Evolutionary conservation across 1,140 invertebrate species (phyloP), one percentile per base, ranked within the genome.

Genomic region (Neodiprion lecontei): DNA sequence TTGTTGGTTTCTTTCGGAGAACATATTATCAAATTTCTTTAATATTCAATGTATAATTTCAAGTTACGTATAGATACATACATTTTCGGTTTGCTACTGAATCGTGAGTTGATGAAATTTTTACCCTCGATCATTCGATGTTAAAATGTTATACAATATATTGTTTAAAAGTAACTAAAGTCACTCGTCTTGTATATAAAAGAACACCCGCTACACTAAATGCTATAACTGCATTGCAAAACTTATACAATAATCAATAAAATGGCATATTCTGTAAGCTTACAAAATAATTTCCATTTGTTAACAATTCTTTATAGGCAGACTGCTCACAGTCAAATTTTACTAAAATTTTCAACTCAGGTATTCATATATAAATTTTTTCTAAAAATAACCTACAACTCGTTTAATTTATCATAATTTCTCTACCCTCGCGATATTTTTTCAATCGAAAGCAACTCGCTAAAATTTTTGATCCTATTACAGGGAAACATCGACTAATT

Each of bases 141-240:
- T 40, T 47, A n/a, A 14, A 28, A 9, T 9, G 14, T 75, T 49
- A 70, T n/a, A 48, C 67, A 72, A 40, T 77, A 40, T 28, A 75
- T 48, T 53, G 67, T 8, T 67, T 70, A 71, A 75, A 23, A 67
- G 67, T 69, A 72, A 70, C 67, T 69, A 40, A 72, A 40, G 14
- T 72, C 67, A 75, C 70, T 72, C 70, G 68, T 77, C 61, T 79
- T 73, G 71, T 72, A 75, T 80, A 77, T 77, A 80, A 80, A 77
- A 77, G 50, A 73, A 74, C 72, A 14, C 53, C 28, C 72, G 76
- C 76, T 53, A 48, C 73, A 75, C 75, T 79, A 79, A 79, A 79
- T 79, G 77, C 77, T 79, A 78, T 70, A 14, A 76, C 65, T 66
- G 68, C 61, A 65, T 75, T 67, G 68, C 53, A 17, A 75, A 71